Base-by-base conservation (phyloP, 1,140 invertebrate genomes). In the Melanaphis sacchari region DNA sequence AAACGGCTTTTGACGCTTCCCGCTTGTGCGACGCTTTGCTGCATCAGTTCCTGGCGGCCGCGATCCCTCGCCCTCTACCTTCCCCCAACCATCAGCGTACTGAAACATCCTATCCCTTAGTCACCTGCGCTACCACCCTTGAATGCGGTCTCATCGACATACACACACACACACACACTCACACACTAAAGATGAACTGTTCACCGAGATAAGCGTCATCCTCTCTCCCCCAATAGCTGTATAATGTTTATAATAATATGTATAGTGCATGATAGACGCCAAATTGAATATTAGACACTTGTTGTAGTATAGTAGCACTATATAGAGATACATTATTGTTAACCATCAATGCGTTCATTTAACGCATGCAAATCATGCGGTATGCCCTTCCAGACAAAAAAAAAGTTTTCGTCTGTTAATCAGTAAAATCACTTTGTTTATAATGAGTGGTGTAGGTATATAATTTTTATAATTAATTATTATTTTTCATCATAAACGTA, bases 201-300 rank as follows among this genome's bases (percentile, higher is more conserved):
- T 89, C 24, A 2, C 24, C 9, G 49, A 89, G 49, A 89, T 89
- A 54, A 89, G 22, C 36, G 46, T 40, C 46, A n/a, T 24, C 36
- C 21, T 11, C 18, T 15, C 15, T 9, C 36, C 15, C 22, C 36
- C 22, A 6, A 49, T 36, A 22, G n/a, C 90, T 76, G 38, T 18
- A 76, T 76, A 76, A 76, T 76, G 59, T 76, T 76, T 76, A n/a
- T 76, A 76, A n/a, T 76, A 76, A 76, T 76, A 76, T 76, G 31
- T 76, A 76, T n/a, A 76, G 59, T 76, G 59, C 15, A 5, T 18
- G 59, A 76, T 76, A 91, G 3, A 31, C 2, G 40, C 81, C 76
- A 76, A 91, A 91, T 91, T 91, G 15, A 91, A 91, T 91, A 43
- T 40, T 43, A 91, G 89, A 40, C 31, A 91, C 26, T n/a, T n/a